Conservation (phyloP, 2,888 invertebrate species). For the Conus canariensis region DNA sequence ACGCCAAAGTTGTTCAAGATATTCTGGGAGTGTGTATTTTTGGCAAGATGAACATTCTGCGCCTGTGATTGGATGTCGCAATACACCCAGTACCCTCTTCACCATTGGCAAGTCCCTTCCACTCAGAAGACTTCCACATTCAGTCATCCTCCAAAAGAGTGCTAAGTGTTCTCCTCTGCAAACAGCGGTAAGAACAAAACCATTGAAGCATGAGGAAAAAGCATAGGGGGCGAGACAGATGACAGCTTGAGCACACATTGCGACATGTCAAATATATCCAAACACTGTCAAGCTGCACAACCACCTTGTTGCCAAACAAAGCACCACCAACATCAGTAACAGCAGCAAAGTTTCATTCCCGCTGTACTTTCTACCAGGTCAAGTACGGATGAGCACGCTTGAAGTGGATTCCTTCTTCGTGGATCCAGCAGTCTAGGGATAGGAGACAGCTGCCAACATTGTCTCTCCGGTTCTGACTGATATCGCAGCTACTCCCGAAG, state of each 20-base stretch:
- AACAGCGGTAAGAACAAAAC: background rate
- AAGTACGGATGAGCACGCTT: background rate
- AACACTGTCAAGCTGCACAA: slow-evolving; percentile 1
- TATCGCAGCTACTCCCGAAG: background rate
- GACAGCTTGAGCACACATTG: background rate
- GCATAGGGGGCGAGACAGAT: background rate
- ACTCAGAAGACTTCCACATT: background rate
- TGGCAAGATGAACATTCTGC: background rate
- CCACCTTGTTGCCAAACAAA: background rate
- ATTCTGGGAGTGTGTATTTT: background rate
- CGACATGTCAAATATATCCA: background rate
- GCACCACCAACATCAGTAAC: background rate
- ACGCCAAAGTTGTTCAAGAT: background rate
- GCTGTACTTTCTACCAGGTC: background rate
- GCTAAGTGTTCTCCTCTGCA: background rate
- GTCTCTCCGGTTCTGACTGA: background rate
- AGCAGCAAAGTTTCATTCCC: slow-evolving; percentile 6
- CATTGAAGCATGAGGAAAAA: background rate
- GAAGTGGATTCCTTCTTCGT: background rate
- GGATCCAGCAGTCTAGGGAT: background rate
- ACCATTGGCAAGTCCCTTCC: background rate
- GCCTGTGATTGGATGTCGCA: background rate
- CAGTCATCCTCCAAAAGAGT: background rate
- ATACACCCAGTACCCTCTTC: background rate
- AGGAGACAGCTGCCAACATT: background rate